phyloP scores from a whole-genome alignment of 2,797 vertebrate genomes.

The Pangasius larnaudii region DNA sequence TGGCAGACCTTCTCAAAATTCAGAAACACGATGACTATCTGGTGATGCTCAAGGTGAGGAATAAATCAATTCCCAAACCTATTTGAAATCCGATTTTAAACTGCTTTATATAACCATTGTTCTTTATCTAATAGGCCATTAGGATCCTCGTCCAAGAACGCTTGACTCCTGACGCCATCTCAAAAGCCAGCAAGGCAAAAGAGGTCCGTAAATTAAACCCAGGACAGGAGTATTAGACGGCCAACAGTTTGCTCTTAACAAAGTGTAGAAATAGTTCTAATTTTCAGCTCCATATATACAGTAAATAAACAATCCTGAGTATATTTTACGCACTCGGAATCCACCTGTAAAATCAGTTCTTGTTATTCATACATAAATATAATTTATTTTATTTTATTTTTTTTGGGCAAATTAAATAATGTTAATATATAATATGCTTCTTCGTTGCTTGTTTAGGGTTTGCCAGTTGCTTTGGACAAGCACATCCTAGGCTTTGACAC shows the following conservation, averaged over 20 bases:
- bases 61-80: background rate
- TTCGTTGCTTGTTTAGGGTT: conserved; percentile 75
- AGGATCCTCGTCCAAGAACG: conserved; percentile 95
- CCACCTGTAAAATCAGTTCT: background rate
- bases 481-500: conserved; percentile 96
- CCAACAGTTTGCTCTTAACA: background rate
- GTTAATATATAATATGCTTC: background rate
- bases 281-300: background rate
- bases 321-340: background rate
- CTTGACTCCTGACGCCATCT: conserved; percentile 89
- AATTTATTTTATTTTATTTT: background rate
- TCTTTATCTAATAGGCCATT: conserved; percentile 80
- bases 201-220: conserved; percentile 79
- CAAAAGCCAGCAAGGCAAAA: conserved; percentile 86
- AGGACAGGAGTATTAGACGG: no score
- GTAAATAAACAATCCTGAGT: background rate
- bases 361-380: no score
- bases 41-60: conserved; percentile 93
- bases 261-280: background rate
- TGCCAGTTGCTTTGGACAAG: conserved; percentile 92
- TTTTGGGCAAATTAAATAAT: background rate
- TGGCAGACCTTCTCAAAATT: conserved; percentile 93
- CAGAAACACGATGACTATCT: conserved; percentile 95
- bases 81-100: no score
- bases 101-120: background rate